Evolutionary conservation across 2,797 vertebrate genomes (phyloP).

Genomic region (Tenualosa thibaudeaui): DNA sequence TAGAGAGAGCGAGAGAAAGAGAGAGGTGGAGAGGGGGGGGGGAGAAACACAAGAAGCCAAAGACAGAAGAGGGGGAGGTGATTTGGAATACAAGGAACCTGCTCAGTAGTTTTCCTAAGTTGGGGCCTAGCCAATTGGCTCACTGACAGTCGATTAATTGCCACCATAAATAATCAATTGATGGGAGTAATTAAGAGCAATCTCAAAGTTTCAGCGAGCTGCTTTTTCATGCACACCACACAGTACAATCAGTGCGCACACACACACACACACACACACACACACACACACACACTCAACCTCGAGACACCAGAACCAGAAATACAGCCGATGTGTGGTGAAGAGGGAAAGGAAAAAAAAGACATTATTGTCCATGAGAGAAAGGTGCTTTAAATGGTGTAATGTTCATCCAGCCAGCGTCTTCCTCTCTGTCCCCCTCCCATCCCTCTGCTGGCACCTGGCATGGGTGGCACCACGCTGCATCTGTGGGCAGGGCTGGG

Average conservation of each 20-base stretch:
- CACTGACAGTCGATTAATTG: constrained; percentile 53
- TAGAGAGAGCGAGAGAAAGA: neutral
- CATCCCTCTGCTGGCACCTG: neutral
- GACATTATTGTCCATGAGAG: neutral
- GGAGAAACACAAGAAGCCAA: neutral
- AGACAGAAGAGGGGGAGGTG: constrained; percentile 27
- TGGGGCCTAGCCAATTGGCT: constrained; percentile 53
- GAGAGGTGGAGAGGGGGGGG: neutral
- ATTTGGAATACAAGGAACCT: constrained; percentile 38
- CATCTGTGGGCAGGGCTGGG: constrained; percentile 14
- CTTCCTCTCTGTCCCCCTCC: neutral
- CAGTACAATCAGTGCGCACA: constrained; percentile 14
- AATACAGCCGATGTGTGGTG: neutral
- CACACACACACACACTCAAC: neutral
- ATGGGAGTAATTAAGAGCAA: constrained; percentile 57
- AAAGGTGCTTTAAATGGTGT: neutral
- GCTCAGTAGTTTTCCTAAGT: constrained; percentile 38
- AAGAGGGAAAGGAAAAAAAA: neutral
- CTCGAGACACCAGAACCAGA: neutral
- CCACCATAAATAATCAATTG: constrained; percentile 61
- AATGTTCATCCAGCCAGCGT: neutral
- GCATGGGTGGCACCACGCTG: neutral
- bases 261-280: neutral
- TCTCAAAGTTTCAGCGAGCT: constrained; percentile 51
- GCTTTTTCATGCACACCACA: constrained; percentile 34